These are phyloP conservation scores for Pseudoips prasinana DNA, from an alignment of 2,888 invertebrate genomes.

Conservation along the genomic window DNA sequence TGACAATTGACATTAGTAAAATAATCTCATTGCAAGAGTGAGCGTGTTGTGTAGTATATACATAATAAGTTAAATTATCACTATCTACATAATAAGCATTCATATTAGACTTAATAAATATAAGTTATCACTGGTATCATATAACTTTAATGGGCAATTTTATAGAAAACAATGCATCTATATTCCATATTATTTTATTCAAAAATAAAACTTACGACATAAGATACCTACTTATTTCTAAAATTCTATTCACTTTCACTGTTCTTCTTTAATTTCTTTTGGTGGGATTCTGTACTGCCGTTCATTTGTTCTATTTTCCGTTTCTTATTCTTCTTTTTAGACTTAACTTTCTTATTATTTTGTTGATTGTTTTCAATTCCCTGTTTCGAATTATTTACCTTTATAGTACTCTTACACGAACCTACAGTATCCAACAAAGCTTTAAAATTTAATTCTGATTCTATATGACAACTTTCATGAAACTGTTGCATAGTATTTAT, in stretches of 20 bases:
- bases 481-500: constrained; percentile 75
- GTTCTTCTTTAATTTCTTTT: constrained; percentile 49
- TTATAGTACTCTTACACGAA: constrained; percentile 49
- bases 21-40: too few species aligned
- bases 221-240: too few species aligned
- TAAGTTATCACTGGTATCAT: too few species aligned
- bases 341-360: constrained; percentile 28
- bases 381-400: constrained; percentile 41
- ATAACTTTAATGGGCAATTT: too few species aligned
- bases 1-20: too few species aligned
- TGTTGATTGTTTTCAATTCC: constrained; percentile 33
- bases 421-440: constrained; percentile 45
- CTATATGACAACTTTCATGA: constrained; percentile 61
- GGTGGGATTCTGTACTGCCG: constrained; percentile 46
- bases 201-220: too few species aligned
- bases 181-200: too few species aligned
- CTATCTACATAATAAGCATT: too few species aligned
- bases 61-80: too few species aligned
- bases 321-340: constrained; percentile 60
- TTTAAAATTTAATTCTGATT: constrained; percentile 56
- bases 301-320: constrained; percentile 53
- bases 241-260: constrained; percentile 39
- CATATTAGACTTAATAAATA: too few species aligned
- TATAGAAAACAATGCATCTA: too few species aligned
- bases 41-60: too few species aligned